Conservation (phyloP, 1,140 invertebrate genomes). For the Macrosteles quadrilineatus region DNA sequence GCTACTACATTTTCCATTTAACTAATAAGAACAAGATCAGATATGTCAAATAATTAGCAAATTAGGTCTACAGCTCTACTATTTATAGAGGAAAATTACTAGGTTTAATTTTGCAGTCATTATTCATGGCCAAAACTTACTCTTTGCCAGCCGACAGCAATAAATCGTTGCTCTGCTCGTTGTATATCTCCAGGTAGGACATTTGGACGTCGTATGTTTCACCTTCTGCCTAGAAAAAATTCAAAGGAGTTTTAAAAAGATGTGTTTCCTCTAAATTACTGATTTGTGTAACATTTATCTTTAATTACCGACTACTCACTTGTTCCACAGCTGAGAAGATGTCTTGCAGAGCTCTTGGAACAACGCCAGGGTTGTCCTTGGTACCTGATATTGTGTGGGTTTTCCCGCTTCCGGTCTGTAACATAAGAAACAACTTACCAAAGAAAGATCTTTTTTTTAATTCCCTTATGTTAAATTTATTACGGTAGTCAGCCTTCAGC, state of each 20-base stretch:
- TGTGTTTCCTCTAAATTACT: neutral
- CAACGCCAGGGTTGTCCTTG: constrained; percentile 57
- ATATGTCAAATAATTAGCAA: too few relatives aligned
- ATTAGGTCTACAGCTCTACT: too few relatives aligned
- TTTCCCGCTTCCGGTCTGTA: constrained; percentile 63
- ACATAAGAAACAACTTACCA: constrained; percentile 20
- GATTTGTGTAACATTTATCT: too few relatives aligned
- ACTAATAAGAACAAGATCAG: too few relatives aligned
- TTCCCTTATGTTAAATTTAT: too few relatives aligned
- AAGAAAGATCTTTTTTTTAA: neutral
- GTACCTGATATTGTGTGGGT: constrained; percentile 69
- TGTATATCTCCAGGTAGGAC: constrained; percentile 60
- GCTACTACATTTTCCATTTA: too few relatives aligned
- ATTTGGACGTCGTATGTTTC: constrained; percentile 47
- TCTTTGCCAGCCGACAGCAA: constrained; percentile 48
- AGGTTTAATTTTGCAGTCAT: too few relatives aligned
- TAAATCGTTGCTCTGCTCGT: constrained; percentile 63
- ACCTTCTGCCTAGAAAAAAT: constrained; percentile 19
- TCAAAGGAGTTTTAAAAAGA: constrained; percentile 6
- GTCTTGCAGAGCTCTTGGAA: constrained; percentile 57
- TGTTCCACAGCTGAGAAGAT: constrained; percentile 59
- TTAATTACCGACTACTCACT: constrained; percentile 45
- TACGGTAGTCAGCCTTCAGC: too few relatives aligned
- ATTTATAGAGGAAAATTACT: too few relatives aligned
- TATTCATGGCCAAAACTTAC: too few relatives aligned